These are phyloP conservation scores for Helicoverpa assulta DNA, from an alignment of 2,888 invertebrate genomes.

Conservation along the genomic window DNA sequence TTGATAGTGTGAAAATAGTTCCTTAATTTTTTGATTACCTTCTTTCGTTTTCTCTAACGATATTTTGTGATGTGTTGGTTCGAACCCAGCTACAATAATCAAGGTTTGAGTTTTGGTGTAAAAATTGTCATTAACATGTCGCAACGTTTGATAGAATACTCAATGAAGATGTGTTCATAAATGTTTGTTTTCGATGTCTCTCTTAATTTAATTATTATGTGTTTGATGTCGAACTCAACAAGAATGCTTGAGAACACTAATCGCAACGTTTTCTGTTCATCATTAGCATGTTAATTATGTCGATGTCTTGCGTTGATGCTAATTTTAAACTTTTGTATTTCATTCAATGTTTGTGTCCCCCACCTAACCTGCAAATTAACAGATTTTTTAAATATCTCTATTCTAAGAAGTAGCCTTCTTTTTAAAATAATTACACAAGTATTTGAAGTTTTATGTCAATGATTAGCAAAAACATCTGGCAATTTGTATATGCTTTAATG, in stretches of 20 bases:
- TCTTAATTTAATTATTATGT: slow-evolving; percentile 45
- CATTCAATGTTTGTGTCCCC: slow-evolving; percentile 56
- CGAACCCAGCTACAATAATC: background rate
- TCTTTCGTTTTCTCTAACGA: background rate
- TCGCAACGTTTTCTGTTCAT: slow-evolving; percentile 64
- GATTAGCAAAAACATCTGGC: slow-evolving; percentile 44
- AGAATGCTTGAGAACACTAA: slow-evolving; percentile 65
- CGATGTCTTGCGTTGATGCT: slow-evolving; percentile 67
- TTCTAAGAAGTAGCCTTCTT: background rate
- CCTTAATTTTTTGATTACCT: background rate
- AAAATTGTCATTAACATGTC: background rate
- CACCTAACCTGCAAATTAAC: slow-evolving; percentile 48
- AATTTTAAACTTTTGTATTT: slow-evolving; percentile 56
- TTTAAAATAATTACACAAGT: background rate
- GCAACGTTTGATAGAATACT: background rate
- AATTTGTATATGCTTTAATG: slow-evolving; percentile 56
- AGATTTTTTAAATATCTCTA: slow-evolving; percentile 34
- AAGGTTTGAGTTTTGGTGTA: background rate
- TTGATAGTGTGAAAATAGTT: background rate
- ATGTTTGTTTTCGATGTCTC: slow-evolving; percentile 20
- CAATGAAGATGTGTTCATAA: slow-evolving; percentile 14
- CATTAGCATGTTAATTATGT: slow-evolving; percentile 71
- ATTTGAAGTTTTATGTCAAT: background rate
- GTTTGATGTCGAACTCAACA: slow-evolving; percentile 56
- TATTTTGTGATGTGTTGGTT: slow-evolving; percentile 9